Evolutionary conservation across 2,888 invertebrate genomes (phyloP).

Genomic region (Pristionchus fissidentatus): DNA sequence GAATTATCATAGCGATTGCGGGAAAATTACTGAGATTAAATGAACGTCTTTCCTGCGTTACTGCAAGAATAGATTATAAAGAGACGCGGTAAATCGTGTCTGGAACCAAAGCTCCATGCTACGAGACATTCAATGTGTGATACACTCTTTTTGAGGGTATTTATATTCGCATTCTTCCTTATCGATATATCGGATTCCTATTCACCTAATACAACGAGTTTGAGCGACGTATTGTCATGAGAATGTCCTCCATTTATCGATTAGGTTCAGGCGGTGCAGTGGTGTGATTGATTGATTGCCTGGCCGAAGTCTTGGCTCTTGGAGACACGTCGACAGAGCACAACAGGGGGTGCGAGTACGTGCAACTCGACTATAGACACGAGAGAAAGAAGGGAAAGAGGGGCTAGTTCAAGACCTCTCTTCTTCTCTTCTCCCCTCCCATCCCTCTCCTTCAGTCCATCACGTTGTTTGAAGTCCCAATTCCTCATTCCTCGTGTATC

Average conservation of each 20-base stretch:
- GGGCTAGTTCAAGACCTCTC: slow-evolving; percentile 1
- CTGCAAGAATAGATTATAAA: no score
- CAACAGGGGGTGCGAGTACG: slow-evolving; percentile 25
- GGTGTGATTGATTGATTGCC: slow-evolving; percentile 18
- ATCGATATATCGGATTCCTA: no score
- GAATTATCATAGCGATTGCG: no score
- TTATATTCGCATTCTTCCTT: no score
- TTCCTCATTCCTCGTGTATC: neutral
- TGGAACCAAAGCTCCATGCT: no score
- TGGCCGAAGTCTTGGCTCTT: neutral
- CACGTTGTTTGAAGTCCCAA: neutral
- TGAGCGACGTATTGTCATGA: slow-evolving; percentile 14
- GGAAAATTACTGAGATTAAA: no score
- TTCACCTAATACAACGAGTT: no score
- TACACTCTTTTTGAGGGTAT: no score
- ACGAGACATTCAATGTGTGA: no score
- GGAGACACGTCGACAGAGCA: slow-evolving; percentile 10
- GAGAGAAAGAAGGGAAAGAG: slow-evolving; percentile 18
- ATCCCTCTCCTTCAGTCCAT: slow-evolving; percentile 6
- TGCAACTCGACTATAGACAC: slow-evolving; percentile 26
- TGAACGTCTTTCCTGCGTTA: no score
- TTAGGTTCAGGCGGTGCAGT: slow-evolving; percentile 26
- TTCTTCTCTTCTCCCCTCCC: neutral
- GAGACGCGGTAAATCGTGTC: no score
- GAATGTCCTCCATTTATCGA: neutral